Conservation (phyloP, 35 echinoderm and acorn worm species). For the Ptychodera flava region DNA sequence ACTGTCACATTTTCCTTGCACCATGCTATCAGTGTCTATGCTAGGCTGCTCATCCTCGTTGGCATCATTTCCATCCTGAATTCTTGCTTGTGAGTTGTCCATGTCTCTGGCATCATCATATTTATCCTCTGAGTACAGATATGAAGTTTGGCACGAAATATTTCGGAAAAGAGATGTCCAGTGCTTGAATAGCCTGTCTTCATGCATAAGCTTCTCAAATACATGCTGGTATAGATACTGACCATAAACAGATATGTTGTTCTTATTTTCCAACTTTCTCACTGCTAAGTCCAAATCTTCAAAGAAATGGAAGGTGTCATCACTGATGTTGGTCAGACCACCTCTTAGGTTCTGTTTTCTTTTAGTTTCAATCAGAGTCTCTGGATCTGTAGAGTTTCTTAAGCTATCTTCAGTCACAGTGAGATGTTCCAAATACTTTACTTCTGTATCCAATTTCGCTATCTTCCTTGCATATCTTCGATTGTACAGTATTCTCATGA, state of each 20-base stretch:
- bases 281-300: constrained; percentile 5
- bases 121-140: no score
- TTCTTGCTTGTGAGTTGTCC: no score
- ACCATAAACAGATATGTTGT: background rate
- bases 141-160: no score
- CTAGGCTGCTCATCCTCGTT: no score
- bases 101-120: no score
- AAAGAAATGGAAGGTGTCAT: constrained; percentile 15
- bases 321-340: constrained; percentile 4
- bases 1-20: no score
- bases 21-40: no score
- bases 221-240: constrained; percentile 8
- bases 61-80: no score
- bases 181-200: no score
- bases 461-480: background rate
- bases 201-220: background rate
- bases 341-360: background rate
- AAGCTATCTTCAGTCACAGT: background rate
- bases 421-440: background rate
- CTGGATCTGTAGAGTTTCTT: background rate
- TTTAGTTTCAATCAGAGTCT: background rate
- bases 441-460: background rate
- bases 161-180: no score
- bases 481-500: constrained; percentile 8
- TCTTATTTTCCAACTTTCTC: constrained; percentile 12